Percentiles rank a stretch among this genome's conserved stretches.
Evolutionary conservation across 2,888 invertebrate genomes (phyloP).

Genomic region (Oscheius sp.): DNA sequence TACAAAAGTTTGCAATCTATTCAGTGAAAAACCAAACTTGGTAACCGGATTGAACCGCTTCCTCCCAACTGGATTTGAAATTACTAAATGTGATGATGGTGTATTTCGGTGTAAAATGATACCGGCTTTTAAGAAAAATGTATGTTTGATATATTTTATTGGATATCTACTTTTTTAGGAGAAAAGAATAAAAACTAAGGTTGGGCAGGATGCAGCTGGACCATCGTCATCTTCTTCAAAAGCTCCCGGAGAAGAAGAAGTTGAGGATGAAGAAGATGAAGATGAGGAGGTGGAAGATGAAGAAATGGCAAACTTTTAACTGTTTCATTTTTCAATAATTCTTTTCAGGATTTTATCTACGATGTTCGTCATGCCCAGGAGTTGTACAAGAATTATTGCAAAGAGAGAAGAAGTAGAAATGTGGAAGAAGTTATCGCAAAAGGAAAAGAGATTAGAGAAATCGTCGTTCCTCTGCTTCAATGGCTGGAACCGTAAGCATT

Average conservation of each 20-base stretch:
- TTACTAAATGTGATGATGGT: not conserved
- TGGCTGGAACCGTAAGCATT: constrained; percentile 17
- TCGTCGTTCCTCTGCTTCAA: constrained; percentile 1
- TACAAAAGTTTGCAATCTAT: constrained; percentile 10
- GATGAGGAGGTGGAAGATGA: not conserved
- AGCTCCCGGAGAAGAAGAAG: not conserved
- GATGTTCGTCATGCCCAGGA: not conserved
- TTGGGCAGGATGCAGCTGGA: not conserved
- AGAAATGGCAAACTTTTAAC: not conserved
- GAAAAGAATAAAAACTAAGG: not conserved
- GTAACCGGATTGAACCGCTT: constrained; percentile 14
- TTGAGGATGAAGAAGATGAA: not conserved
- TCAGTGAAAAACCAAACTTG: constrained; percentile 6
- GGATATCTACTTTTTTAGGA: too few species aligned
- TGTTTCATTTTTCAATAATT: not conserved
- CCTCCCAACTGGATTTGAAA: constrained; percentile 5
- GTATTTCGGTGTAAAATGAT: not conserved
- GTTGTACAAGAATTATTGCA: constrained; percentile 15
- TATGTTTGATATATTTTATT: too few species aligned
- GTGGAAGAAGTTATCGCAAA: not conserved
- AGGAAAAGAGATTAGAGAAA: constrained; percentile 7
- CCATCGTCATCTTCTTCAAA: not conserved
- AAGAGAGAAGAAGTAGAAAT: not conserved
- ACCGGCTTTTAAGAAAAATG: too few species aligned
- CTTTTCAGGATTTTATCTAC: constrained; percentile 4